Conservation (phyloP, 2,888 invertebrate genomes). For the Drosophila anomalata region DNA sequence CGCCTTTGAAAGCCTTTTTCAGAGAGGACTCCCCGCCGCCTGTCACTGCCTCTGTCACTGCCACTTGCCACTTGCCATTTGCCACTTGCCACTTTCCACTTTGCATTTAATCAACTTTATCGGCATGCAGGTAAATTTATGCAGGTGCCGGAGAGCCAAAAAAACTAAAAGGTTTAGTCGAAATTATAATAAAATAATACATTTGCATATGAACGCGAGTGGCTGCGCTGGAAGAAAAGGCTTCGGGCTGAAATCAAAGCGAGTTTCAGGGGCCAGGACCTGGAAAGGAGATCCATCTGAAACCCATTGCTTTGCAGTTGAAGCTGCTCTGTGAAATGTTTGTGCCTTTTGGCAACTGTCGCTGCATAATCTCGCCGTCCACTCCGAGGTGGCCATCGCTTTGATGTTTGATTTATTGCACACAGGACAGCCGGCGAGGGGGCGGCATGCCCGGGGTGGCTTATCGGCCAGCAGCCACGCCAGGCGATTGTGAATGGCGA, state of each 20-base stretch:
- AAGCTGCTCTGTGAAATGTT: slow-evolving; percentile 1
- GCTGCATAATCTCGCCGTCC: slow-evolving; percentile 62
- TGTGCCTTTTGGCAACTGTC: slow-evolving; percentile 41
- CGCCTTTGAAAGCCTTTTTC: too few relatives aligned
- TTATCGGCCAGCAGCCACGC: slow-evolving; percentile 23
- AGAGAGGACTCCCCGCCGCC: neutral
- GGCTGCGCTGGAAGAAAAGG: neutral
- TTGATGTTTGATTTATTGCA: slow-evolving; percentile 63
- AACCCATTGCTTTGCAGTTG: neutral
- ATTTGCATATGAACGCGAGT: slow-evolving; percentile 47
- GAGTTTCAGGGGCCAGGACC: neutral
- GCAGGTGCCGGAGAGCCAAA: slow-evolving; percentile 17
- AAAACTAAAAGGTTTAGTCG: slow-evolving; percentile 37
- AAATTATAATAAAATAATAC: slow-evolving; percentile 33
- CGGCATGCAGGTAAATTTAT: slow-evolving; percentile 43
- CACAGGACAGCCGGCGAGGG: neutral
- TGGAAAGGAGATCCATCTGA: neutral
- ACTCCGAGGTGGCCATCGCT: slow-evolving; percentile 58
- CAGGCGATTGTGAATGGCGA: slow-evolving; percentile 32
- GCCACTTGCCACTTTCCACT: slow-evolving; percentile 31
- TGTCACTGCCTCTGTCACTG: neutral
- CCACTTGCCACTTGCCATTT: neutral
- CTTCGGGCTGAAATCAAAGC: neutral
- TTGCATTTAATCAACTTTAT: slow-evolving; percentile 64
- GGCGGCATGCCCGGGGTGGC: slow-evolving; percentile 13